These are phyloP conservation scores for Manis crassicaudata DNA, from an alignment of 2,797 vertebrate species.

Conservation along the genomic window DNA sequence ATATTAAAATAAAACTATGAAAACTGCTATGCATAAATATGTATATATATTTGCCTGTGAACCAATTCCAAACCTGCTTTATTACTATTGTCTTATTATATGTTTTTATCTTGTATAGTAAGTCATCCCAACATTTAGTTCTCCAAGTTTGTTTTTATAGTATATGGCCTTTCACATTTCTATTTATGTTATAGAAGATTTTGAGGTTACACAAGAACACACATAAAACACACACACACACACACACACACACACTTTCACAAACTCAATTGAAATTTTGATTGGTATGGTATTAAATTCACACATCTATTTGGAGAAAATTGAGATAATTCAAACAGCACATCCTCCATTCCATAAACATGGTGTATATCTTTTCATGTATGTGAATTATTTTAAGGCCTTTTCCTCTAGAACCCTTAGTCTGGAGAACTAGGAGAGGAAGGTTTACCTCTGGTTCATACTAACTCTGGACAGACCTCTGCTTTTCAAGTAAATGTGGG, in stretches of 20 bases:
- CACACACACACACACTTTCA: not conserved
- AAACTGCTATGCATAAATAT: not conserved
- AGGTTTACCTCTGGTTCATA: accelerated
- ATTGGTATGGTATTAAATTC: not conserved
- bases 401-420: not conserved
- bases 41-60: not conserved
- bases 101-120: not conserved
- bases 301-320: not conserved
- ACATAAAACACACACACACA: not conserved
- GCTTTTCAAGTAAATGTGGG: not conserved
- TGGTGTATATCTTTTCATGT: not conserved
- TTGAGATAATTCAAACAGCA: not conserved
- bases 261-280: not conserved
- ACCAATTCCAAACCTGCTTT: not conserved
- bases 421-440: not conserved
- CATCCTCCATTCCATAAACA: not conserved
- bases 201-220: not conserved
- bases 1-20: not conserved
- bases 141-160: not conserved
- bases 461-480: not conserved
- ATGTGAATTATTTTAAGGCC: not conserved
- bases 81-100: not conserved
- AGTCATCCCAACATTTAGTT: not conserved
- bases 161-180: not conserved
- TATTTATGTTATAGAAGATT: not conserved